Evolutionary conservation across 2,797 vertebrate genomes (phyloP), one percentile per base, ranked within the genome.

Genomic region (Sebastes taczanowskii): DNA sequence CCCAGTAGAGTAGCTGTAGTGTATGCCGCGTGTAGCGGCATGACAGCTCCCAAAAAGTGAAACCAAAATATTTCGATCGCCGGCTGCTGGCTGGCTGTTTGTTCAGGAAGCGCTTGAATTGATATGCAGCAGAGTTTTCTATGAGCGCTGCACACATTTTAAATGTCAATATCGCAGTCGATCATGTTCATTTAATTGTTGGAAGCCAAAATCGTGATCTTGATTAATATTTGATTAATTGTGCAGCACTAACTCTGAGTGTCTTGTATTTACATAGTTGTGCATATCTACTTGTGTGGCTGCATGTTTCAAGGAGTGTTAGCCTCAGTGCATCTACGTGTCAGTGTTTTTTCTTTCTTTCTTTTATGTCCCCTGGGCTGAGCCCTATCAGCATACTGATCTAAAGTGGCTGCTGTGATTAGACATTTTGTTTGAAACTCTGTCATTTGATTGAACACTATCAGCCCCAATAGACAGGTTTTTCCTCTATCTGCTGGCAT

Each of bases 371-470:
- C 42, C 38, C 56, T 77, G 84, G 74, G 59, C 80, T 71, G 52
- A 71, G 46, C 34, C 49, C 46, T 82, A 89, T 94, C 91, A 60
- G 5, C 23, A 29, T 49, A 46, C 46, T 46, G 56, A 90, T 92
- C 81, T 78, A 62, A 86, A 89, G 81, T 84, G 75, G 73, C 68
- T 86, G 38, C 79, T 82, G 59, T 80, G 63, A 84, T 85, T 74
- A 86, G 78, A 77, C 63, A 68, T 83, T 86, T 78, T 74, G 55
- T 83, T 88, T 83, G 71, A 83, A 86, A 86, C 70, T 90, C 67
- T 90, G 85, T 86, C 56, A 83, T 89, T 92, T 92, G 78, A 91
- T 89, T 90, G 84, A 88, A 83, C 80, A 72, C 82, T 71, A 84
- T 90, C 84, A 84, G 62, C 61, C 79, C 74, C 73, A 78, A 64